These are phyloP conservation scores for Phalacrocorax carbo DNA, from an alignment of 2,113 vertebrate species.

Conservation along the genomic window DNA sequence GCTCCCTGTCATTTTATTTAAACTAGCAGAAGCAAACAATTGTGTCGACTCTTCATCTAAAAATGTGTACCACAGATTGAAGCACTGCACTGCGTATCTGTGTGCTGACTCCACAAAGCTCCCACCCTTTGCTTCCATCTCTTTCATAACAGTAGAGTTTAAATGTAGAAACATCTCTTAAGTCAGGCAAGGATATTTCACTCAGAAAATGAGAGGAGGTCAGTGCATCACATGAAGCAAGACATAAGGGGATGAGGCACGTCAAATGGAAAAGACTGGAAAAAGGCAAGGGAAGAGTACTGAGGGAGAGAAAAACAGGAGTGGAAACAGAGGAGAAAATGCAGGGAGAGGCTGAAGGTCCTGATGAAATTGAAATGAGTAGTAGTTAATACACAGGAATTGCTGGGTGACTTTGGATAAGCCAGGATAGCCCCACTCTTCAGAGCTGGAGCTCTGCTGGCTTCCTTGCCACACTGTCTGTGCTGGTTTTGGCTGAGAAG, in stretches of 20 bases:
- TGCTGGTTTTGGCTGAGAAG: too few relatives aligned
- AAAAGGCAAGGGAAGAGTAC: neutral
- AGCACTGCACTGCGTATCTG: neutral
- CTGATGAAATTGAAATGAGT: neutral
- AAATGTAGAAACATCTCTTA: neutral
- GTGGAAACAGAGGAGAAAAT: neutral
- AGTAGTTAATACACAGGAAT: neutral
- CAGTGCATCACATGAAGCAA: neutral
- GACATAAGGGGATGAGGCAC: neutral
- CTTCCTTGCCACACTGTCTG: neutral
- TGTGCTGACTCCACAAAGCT: neutral
- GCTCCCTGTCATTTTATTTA: neutral
- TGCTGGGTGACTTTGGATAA: neutral
- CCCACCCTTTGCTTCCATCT: neutral
- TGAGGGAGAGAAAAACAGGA: neutral
- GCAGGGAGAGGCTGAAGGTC: neutral
- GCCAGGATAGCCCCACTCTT: neutral
- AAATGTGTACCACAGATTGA: neutral
- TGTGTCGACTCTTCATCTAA: neutral
- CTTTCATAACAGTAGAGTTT: neutral
- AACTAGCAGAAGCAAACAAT: neutral
- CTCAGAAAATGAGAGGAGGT: neutral
- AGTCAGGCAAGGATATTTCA: slow-evolving; percentile 5
- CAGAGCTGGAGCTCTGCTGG: neutral
- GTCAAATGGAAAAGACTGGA: neutral